Conservation (phyloP, 1,140 invertebrate genomes). For the Wiebesia pumilae region DNA sequence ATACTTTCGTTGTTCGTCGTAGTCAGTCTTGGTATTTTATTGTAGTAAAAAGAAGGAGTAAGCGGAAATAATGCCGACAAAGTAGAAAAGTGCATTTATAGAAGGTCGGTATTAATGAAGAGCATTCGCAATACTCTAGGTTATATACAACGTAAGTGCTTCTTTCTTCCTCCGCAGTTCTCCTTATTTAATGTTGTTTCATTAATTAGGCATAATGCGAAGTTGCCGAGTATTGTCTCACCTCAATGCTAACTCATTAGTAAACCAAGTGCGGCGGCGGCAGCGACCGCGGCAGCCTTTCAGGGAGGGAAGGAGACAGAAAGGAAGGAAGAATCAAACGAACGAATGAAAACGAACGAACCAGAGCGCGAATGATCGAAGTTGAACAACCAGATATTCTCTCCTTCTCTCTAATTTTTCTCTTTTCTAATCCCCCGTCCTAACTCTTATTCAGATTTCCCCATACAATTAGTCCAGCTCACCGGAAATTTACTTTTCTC, state of each 20-base stretch:
- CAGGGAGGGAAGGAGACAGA: not conserved
- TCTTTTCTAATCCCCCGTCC: constrained; percentile 4
- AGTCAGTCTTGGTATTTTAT: not conserved
- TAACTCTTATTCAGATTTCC: constrained; percentile 34
- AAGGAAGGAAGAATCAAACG: constrained; percentile 24
- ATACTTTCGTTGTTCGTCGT: not conserved
- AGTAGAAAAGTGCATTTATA: constrained; percentile 14
- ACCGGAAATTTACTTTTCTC: constrained; percentile 16
- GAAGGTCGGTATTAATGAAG: constrained; percentile 16
- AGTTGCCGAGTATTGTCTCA: constrained; percentile 57
- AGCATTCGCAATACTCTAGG: not conserved
- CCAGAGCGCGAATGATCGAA: constrained; percentile 22
- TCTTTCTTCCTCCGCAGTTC: not conserved
- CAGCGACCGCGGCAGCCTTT: not conserved
- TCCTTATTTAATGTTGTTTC: constrained; percentile 54
- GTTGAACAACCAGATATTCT: constrained; percentile 23
- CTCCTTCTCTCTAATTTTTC: constrained; percentile 13
- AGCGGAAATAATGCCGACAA: not conserved
- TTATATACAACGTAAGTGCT: not conserved
- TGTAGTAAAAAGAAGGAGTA: constrained; percentile 14
- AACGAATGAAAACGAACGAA: constrained; percentile 13
- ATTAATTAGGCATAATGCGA: constrained; percentile 59
- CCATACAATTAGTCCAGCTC: constrained; percentile 12
- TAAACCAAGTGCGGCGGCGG: constrained; percentile 41
- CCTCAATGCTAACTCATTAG: constrained; percentile 60